Conservation (phyloP, 2,888 invertebrate species). For the Laspeyria flexula region DNA sequence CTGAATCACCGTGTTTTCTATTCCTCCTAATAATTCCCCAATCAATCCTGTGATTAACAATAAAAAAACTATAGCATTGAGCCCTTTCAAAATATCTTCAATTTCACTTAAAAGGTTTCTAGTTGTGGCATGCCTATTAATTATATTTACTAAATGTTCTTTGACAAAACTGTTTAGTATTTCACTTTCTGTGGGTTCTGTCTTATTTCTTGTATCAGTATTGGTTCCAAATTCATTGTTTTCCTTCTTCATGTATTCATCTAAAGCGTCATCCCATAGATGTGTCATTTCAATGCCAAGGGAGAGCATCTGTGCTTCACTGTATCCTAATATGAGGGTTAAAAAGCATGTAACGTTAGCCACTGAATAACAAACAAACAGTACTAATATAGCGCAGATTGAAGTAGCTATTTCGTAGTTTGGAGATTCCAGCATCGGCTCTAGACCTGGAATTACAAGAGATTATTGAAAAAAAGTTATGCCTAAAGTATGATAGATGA, state of each 20-base stretch:
- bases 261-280: slow-evolving; percentile 17
- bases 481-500: too few species aligned
- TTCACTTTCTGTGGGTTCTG: too few species aligned
- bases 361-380: slow-evolving; percentile 11
- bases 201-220: slow-evolving; percentile 2
- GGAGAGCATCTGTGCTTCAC: slow-evolving; percentile 18
- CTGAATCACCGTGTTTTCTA: slow-evolving; percentile 55
- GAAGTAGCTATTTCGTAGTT: slow-evolving; percentile 22
- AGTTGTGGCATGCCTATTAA: slow-evolving; percentile 3
- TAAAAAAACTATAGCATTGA: slow-evolving; percentile 52
- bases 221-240: neutral
- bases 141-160: slow-evolving; percentile 10
- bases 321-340: slow-evolving; percentile 19
- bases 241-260: neutral
- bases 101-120: slow-evolving; percentile 9
- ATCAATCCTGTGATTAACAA: slow-evolving; percentile 49
- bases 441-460: slow-evolving; percentile 12
- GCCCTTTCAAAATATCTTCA: slow-evolving; percentile 42
- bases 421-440: slow-evolving; percentile 19
- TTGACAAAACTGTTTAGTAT: too few species aligned
- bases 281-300: slow-evolving; percentile 18
- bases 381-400: neutral
- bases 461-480: too few species aligned
- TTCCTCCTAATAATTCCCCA: slow-evolving; percentile 52
- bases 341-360: slow-evolving; percentile 13